Evolutionary conservation across 2,888 invertebrate species (phyloP), one percentile per base, ranked within the genome.

Genomic region (Baronia brevicornis): DNA sequence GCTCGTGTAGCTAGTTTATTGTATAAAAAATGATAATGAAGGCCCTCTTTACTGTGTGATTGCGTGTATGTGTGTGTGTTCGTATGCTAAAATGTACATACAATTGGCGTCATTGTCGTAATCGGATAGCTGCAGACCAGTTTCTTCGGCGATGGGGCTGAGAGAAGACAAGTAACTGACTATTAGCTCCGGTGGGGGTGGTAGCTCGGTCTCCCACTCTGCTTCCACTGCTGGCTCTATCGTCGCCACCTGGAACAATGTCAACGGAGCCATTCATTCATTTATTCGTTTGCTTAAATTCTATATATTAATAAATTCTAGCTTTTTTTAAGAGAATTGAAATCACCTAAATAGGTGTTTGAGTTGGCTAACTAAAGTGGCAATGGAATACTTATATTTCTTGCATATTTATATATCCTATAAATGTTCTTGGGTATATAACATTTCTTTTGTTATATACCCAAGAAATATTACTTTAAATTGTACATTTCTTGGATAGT

Each of bases 131-230:
- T 84, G 82, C 28, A 55, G 69, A 1, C 63, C 53, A 1, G 84
- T 84, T 45, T 84, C 84, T 44, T 84, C 84, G 2, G 64, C 70
- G 34, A 84, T 84, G 28, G 84, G 80, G 38, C 77, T 75, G 39
- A 84, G 67, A 4, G 75, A 75, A n/a, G 74, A 70, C 4, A 64
- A 65, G 53, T 82, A 82, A 46, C 51, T 68, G 10, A 84, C 57
- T 8, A 80, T 48, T 6, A 82, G 55, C 34, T 80, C 79, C 1
- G 78, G 77, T 26, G 79, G 80, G 11, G 61, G 63, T 8, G 65
- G 63, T 18, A 60, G 44, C 27, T 55, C 51, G 3, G 43, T 41
- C 12, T 37, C 25, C 55, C 58, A 58, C 23, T 51, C 49, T 3
- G 31, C 33, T 21, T 46, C 38, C 21, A 28, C 26, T 4, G 55